Conservation (phyloP, 2,888 invertebrate genomes). For the Liposcelis brunnea region DNA sequence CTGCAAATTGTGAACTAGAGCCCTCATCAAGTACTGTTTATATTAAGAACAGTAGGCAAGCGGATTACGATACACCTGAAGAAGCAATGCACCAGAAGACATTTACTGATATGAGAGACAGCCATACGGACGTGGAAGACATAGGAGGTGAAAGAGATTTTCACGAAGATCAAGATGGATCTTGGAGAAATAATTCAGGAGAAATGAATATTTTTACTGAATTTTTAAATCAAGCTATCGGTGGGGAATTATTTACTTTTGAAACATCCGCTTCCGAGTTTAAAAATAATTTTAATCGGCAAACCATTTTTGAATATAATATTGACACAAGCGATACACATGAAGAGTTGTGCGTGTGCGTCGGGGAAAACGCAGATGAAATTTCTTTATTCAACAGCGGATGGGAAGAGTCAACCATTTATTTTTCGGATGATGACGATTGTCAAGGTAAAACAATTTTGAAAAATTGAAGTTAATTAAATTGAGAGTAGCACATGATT, state of each 20-base stretch:
- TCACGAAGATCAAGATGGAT: not conserved
- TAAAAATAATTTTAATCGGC: too few species aligned
- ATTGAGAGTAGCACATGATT: too few species aligned
- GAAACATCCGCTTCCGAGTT: too few species aligned
- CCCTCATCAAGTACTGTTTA: constrained; percentile 28
- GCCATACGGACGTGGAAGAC: constrained; percentile 37
- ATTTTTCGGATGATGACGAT: too few species aligned
- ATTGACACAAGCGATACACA: too few species aligned
- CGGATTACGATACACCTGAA: constrained; percentile 26
- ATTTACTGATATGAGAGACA: constrained; percentile 26
- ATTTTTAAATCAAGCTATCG: too few species aligned
- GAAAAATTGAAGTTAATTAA: not conserved
- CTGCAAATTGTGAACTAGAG: constrained; percentile 27
- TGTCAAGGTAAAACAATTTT: too few species aligned
- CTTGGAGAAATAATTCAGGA: not conserved
- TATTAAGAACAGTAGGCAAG: constrained; percentile 27
- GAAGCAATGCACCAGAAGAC: constrained; percentile 35
- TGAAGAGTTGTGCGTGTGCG: constrained; percentile 12
- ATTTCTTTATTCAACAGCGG: not conserved
- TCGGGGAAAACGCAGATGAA: constrained; percentile 16
- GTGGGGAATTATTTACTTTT: too few species aligned
- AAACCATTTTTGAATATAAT: too few species aligned
- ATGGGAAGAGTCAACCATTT: too few species aligned
- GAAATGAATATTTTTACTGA: too few species aligned
- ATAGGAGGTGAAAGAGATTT: constrained; percentile 20